A percentile compares a stretch with the other conserved stretches of the same genome.
phyloP scores from a whole-genome alignment of 2,113 vertebrate species.

The Drymodes brunneopygia region DNA sequence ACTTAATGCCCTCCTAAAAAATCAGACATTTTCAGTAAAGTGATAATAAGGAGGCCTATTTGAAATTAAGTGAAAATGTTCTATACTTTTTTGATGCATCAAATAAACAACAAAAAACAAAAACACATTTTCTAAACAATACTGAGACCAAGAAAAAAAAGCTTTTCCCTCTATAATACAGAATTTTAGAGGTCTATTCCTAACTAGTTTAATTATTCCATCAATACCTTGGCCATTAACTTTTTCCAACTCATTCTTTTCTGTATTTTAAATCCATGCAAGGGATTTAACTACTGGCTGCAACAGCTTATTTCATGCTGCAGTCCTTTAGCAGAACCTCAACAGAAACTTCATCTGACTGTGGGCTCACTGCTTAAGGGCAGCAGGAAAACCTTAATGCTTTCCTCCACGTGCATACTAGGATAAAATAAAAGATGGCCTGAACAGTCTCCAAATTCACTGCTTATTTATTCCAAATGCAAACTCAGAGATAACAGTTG shows the following conservation, averaged over 20 bases:
- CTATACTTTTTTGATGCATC: not conserved
- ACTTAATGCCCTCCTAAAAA: not conserved
- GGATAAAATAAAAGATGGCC: not conserved
- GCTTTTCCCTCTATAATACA: not conserved
- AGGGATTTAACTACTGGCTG: not conserved
- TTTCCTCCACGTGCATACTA: not conserved
- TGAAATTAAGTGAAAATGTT: not conserved
- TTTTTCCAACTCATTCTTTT: not conserved
- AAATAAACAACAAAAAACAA: not conserved
- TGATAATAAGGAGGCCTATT: not conserved
- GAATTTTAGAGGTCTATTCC: not conserved
- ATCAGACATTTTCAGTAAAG: not conserved
- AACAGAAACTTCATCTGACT: not conserved
- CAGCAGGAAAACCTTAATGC: not conserved
- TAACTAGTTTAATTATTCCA: not conserved
- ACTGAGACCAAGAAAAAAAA: not conserved
- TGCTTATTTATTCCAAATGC: not conserved
- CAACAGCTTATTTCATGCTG: not conserved
- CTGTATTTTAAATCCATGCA: not conserved
- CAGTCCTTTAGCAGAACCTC: not conserved
- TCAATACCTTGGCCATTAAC: not conserved
- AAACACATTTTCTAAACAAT: not conserved
- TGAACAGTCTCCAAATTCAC: not conserved
- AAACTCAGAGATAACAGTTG: not conserved
- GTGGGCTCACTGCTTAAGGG: fast-evolving